These are phyloP conservation scores for Chelonoidis abingdonii DNA, from an alignment of 2,113 vertebrate species.

Conservation along the genomic window DNA sequence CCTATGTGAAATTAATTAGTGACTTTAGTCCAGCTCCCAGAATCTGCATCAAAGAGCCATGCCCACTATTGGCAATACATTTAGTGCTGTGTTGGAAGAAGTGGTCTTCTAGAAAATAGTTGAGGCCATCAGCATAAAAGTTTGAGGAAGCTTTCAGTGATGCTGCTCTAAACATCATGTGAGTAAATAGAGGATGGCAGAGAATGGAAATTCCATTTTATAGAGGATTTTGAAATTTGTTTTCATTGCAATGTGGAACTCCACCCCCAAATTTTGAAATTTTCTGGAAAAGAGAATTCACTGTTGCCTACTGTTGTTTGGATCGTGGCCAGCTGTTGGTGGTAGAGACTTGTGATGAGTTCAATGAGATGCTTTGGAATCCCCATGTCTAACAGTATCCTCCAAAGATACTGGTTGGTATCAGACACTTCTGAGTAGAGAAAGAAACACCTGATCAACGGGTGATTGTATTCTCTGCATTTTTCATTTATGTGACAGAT, in stretches of 20 bases:
- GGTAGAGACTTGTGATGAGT: too few species aligned
- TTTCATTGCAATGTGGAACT: conserved; percentile 71
- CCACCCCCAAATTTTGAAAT: conserved; percentile 75
- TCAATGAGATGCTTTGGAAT: too few species aligned
- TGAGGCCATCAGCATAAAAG: background rate
- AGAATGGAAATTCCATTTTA: conserved; percentile 70
- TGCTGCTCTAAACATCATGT: background rate
- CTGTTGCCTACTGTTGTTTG: too few species aligned
- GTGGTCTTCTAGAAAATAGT: background rate
- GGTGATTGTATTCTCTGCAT: too few species aligned
- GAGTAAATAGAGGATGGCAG: conserved; percentile 23
- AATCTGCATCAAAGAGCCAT: background rate
- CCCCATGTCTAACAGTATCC: too few species aligned
- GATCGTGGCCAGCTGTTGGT: too few species aligned
- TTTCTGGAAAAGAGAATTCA: conserved; percentile 66
- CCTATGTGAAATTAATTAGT: background rate
- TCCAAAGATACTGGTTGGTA: too few species aligned
- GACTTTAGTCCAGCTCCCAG: background rate
- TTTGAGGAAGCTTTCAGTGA: background rate
- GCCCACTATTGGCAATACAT: background rate
- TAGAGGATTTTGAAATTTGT: conserved; percentile 72
- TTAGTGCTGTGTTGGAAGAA: conserved; percentile 6
- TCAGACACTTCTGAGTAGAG: too few species aligned
- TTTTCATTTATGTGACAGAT: too few species aligned
- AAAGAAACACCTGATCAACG: too few species aligned